Evolutionary conservation across 37 sponge, comb jelly and placozoan genomes (phyloP).

Genomic region (Diacarnus erythraeanus): DNA sequence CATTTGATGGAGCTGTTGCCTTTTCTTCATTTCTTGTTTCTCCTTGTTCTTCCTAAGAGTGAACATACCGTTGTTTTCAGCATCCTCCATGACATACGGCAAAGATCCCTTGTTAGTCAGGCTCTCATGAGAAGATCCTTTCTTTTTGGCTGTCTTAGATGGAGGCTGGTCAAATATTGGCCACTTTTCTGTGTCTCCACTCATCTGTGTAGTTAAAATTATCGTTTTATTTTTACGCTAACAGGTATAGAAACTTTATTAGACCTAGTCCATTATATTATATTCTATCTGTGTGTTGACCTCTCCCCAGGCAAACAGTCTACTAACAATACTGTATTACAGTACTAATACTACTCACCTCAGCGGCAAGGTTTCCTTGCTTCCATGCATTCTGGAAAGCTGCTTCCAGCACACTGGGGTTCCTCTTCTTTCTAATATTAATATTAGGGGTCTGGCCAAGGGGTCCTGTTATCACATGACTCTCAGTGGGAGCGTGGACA

Average conservation of each 20-base stretch:
- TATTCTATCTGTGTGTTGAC: too few relatives aligned
- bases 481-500: not conserved
- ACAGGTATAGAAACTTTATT: too few relatives aligned
- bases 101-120: not conserved
- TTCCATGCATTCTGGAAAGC: slow-evolving; percentile 76
- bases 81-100: slow-evolving; percentile 26
- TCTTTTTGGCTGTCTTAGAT: not conserved
- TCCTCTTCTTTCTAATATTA: not conserved
- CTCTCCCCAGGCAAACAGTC: too few relatives aligned
- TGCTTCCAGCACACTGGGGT: slow-evolving; percentile 27
- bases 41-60: slow-evolving; percentile 59
- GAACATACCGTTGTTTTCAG: slow-evolving; percentile 67
- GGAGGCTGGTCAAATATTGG: slow-evolving; percentile 13
- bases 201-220: too few relatives aligned
- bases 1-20: too few relatives aligned
- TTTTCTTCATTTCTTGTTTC: slow-evolving; percentile 17
- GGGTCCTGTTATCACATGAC: slow-evolving; percentile 51
- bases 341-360: slow-evolving; percentile 49
- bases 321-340: too few relatives aligned
- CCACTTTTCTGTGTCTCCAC: slow-evolving; percentile 50
- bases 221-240: too few relatives aligned
- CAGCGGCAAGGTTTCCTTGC: slow-evolving; percentile 60
- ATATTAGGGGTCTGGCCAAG: not conserved
- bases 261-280: too few relatives aligned
- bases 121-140: not conserved